Evolutionary conservation across 2,888 invertebrate genomes (phyloP).

Genomic region (Agrochola macilenta): DNA sequence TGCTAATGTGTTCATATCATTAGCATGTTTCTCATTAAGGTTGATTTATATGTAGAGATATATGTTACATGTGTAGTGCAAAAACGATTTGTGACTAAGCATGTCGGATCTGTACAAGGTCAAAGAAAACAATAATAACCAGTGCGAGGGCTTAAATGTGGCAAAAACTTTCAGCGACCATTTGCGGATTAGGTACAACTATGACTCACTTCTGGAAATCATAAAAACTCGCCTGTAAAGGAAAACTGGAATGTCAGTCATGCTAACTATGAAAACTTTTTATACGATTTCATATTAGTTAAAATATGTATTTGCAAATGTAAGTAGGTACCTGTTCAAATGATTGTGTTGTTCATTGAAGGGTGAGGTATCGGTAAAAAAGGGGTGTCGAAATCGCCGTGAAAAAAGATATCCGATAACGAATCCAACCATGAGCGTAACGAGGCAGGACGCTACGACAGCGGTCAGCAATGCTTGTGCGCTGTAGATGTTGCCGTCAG

Average conservation of each 20-base stretch:
- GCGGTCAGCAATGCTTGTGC: conserved; percentile 95
- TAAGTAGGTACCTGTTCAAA: conserved; percentile 91
- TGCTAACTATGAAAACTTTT: conserved; percentile 34
- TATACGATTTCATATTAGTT: conserved; percentile 17
- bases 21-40: conserved; percentile 52
- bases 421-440: conserved; percentile 95
- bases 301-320: background rate
- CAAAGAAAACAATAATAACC: conserved; percentile 45
- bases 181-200: conserved; percentile 62
- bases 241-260: conserved; percentile 71
- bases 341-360: conserved; percentile 95
- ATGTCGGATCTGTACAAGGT: conserved; percentile 64
- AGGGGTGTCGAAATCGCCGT: conserved; percentile 93
- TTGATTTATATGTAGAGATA: conserved; percentile 50
- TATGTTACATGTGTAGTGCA: conserved; percentile 64
- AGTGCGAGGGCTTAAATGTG: conserved; percentile 63
- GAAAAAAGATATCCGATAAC: conserved; percentile 96
- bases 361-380: conserved; percentile 93
- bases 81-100: conserved; percentile 64
- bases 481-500: conserved; percentile 93
- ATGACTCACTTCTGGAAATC: conserved; percentile 78
- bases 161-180: conserved; percentile 65
- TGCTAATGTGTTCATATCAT: conserved; percentile 60
- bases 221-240: conserved; percentile 79
- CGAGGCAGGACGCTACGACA: conserved; percentile 94